phyloP scores from a whole-genome alignment of 1,140 invertebrate species.

The Anastrepha ludens region DNA sequence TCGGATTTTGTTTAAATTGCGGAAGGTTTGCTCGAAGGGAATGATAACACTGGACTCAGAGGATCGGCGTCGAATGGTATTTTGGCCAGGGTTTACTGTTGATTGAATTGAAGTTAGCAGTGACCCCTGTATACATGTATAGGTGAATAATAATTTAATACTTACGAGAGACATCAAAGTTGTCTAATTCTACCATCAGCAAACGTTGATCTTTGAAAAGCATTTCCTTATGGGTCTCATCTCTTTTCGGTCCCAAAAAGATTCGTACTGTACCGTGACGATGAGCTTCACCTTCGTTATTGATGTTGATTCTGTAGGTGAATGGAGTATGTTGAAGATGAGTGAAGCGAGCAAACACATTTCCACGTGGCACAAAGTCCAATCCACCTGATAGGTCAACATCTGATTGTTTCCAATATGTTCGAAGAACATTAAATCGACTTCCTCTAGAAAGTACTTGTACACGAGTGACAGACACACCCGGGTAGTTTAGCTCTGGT shows the following conservation, averaged over 20 bases:
- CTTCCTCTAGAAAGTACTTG: slow-evolving; percentile 75
- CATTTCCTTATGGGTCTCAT: too few relatives aligned
- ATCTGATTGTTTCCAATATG: slow-evolving; percentile 85
- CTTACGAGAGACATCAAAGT: slow-evolving; percentile 80
- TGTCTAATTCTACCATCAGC: slow-evolving; percentile 85
- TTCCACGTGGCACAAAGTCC: slow-evolving; percentile 83
- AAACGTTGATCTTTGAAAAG: too few relatives aligned
- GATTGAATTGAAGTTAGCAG: not conserved
- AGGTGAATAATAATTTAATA: slow-evolving; percentile 57
- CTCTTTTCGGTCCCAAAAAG: too few relatives aligned
- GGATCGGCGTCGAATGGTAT: slow-evolving; percentile 75
- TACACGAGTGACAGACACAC: slow-evolving; percentile 78
- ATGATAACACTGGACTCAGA: too few relatives aligned
- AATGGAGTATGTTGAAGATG: too few relatives aligned
- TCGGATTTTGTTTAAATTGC: slow-evolving; percentile 77
- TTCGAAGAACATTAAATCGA: slow-evolving; percentile 77
- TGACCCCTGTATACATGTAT: not conserved
- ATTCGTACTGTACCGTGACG: slow-evolving; percentile 83
- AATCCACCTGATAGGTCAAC: slow-evolving; percentile 84
- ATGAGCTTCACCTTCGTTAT: slow-evolving; percentile 65
- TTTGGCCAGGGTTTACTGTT: slow-evolving; percentile 80
- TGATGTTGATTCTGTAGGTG: too few relatives aligned
- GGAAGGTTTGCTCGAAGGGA: too few relatives aligned
- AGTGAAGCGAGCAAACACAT: slow-evolving; percentile 71
- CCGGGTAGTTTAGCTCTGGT: slow-evolving; percentile 78